These are phyloP conservation scores for Pipra filicauda DNA, from an alignment of 2,113 vertebrate genomes.

Conservation along the genomic window DNA sequence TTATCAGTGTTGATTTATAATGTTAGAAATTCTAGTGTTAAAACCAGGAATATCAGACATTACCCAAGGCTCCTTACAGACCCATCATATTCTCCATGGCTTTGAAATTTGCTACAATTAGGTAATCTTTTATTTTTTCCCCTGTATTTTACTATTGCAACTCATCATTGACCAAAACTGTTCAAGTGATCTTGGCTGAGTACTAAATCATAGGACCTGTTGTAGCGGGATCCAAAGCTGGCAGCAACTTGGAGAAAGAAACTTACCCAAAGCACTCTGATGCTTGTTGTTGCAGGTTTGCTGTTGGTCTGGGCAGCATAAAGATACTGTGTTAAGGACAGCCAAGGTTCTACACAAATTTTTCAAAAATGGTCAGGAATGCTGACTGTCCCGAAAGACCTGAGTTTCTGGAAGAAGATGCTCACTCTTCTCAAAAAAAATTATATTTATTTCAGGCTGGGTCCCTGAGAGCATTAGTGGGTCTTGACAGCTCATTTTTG, in stretches of 20 bases:
- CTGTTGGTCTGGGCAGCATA: not conserved
- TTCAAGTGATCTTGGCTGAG: not conserved
- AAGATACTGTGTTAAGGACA: not conserved
- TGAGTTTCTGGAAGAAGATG: not conserved
- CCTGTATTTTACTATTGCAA: not conserved
- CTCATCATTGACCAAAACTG: not conserved
- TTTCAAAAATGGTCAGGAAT: not conserved
- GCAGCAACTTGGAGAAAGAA: not conserved
- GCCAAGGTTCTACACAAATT: not conserved
- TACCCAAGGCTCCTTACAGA: not conserved
- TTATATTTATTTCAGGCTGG: not conserved
- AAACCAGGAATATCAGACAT: not conserved
- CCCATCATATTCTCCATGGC: not conserved
- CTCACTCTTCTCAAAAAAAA: not conserved
- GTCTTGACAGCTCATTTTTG: not conserved
- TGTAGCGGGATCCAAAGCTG: not conserved
- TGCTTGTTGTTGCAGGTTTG: not conserved
- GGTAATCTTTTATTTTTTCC: not conserved
- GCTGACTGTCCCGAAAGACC: not conserved
- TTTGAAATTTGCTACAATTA: not conserved
- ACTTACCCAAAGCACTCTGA: not conserved
- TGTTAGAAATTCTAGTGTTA: not conserved
- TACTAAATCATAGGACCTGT: not conserved
- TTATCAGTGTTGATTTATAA: not conserved
- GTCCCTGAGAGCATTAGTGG: not conserved